Percentiles rank a stretch among this genome's conserved stretches.
Conservation (phyloP, 2,113 vertebrate species). For the Cercocebus atys region DNA sequence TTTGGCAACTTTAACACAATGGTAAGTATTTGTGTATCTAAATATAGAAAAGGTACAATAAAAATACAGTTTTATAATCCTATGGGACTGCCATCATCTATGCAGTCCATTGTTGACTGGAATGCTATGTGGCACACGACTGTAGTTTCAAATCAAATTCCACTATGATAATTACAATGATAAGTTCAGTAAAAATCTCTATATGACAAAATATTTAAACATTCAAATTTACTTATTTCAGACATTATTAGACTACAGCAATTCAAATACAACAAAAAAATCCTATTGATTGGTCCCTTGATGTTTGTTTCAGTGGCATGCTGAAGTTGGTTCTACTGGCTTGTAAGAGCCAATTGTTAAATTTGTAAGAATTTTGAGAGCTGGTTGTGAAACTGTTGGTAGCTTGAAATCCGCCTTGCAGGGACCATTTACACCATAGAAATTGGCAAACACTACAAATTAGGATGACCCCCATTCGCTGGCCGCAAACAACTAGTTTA, state of each 20-base stretch:
- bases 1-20: neutral
- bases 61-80: neutral
- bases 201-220: slow-evolving; percentile 24
- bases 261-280: neutral
- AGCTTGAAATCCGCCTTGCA: slow-evolving; percentile 3
- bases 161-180: neutral
- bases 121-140: neutral
- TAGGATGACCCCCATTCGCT: rapidly evolving
- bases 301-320: neutral
- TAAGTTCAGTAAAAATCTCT: slow-evolving; percentile 22
- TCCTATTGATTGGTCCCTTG: neutral
- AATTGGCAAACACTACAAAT: neutral
- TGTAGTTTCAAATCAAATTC: neutral
- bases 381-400: neutral
- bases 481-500: neutral
- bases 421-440: neutral
- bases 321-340: neutral
- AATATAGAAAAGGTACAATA: neutral
- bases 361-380: neutral
- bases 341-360: neutral
- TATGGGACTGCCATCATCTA: neutral
- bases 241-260: neutral
- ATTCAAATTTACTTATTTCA: neutral
- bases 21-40: neutral
- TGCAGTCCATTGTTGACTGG: neutral